These are phyloP conservation scores for Gallirallus australis DNA, from an alignment of 2,797 vertebrate species.

Conservation along the genomic window DNA sequence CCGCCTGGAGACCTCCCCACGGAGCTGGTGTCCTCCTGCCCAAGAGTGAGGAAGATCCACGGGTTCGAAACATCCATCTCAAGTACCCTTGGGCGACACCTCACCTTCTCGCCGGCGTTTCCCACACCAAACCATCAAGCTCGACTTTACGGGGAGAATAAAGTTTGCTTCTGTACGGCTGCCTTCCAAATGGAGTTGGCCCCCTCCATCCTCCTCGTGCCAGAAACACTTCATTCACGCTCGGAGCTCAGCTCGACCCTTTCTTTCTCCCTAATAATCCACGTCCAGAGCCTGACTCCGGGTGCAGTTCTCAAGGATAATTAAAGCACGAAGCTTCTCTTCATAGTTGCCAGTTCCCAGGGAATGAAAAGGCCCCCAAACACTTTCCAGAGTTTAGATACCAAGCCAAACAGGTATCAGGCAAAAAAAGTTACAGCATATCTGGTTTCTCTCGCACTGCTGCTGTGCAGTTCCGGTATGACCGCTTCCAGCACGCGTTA, in stretches of 20 bases:
- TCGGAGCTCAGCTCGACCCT: background rate
- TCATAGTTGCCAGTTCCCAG: conserved; percentile 56
- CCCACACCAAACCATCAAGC: background rate
- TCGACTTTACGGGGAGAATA: background rate
- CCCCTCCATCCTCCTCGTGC: background rate
- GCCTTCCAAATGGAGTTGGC: conserved; percentile 9
- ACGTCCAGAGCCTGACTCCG: background rate
- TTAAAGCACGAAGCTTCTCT: conserved; percentile 56
- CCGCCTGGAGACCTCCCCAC: background rate
- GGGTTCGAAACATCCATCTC: conserved; percentile 7
- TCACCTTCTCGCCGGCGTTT: background rate
- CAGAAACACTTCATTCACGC: conserved; percentile 6
- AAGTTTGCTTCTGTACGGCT: background rate
- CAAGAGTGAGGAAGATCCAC: background rate
- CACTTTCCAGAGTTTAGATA: background rate
- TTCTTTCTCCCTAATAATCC: conserved; percentile 20
- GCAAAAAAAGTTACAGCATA: conserved; percentile 46
- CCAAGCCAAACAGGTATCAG: conserved; percentile 15
- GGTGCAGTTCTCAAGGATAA: conserved; percentile 32
- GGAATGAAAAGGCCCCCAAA: background rate
- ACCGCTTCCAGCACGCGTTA: conserved; percentile 35
- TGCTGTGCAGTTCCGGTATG: conserved; percentile 58
- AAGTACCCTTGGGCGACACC: background rate
- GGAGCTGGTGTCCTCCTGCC: background rate
- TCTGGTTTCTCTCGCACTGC: conserved; percentile 51